Percentiles rank a stretch among this genome's conserved stretches.
These are phyloP conservation scores for Nymphicus hollandicus DNA, from an alignment of 2,113 vertebrate genomes.

Conservation along the genomic window DNA sequence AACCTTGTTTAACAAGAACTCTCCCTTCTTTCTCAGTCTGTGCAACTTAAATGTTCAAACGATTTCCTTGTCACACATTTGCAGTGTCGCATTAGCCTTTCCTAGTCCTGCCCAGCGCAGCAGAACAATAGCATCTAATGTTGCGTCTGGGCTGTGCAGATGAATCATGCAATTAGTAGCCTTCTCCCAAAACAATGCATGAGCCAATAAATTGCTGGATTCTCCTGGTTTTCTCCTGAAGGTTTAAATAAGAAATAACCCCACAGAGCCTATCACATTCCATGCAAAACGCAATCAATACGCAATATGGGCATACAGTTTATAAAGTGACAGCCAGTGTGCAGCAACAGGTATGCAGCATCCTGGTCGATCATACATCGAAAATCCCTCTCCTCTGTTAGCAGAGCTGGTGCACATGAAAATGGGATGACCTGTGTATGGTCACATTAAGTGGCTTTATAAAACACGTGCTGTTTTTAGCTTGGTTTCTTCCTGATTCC, in stretches of 20 bases:
- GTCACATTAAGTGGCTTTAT: background rate
- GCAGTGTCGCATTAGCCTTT: background rate
- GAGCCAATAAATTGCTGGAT: background rate
- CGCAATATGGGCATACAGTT: background rate
- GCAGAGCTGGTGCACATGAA: background rate
- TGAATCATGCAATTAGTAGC: background rate
- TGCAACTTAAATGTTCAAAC: background rate
- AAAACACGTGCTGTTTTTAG: background rate
- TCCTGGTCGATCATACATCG: rapidly evolving
- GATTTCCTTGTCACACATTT: background rate
- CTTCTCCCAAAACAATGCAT: background rate
- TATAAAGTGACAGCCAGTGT: background rate
- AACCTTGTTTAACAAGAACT: background rate
- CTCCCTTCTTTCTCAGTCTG: background rate
- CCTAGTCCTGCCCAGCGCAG: background rate
- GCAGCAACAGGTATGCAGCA: background rate
- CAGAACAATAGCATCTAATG: background rate
- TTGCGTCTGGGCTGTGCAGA: background rate
- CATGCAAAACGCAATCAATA: background rate
- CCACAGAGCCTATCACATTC: background rate
- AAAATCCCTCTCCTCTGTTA: background rate
- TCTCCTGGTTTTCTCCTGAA: background rate
- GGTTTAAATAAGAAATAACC: background rate
- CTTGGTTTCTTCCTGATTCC: background rate
- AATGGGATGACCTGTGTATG: background rate